Base-by-base conservation (phyloP, 2,113 vertebrate genomes). In the Alosa alosa region DNA sequence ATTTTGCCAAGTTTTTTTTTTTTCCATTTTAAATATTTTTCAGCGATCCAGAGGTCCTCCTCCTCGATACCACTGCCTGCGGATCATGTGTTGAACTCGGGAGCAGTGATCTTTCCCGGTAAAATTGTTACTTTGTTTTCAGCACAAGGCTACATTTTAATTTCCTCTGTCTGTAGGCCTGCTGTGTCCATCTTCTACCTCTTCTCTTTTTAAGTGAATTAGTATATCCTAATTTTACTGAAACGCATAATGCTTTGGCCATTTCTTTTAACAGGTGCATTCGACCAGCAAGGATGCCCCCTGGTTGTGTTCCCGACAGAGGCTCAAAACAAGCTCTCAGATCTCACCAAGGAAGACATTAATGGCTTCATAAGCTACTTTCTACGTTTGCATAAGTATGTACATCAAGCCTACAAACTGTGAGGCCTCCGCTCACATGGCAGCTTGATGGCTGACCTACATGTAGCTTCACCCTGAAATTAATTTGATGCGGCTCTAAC, bases 311-410 rank as follows among this genome's bases (percentile, higher is more conserved):
- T 96, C 81, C 95, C 95, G 0, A 88, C 82, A 0, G 93, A 93
- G 0, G 83, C 84, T 75, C 95, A 94, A 8, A 22, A 4, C 55
- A 93, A 85, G 57, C 90, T 96, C 1, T 84, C 90, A 6, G 89
- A 92, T 0, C 84, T 95, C 84, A 91, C 88, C 88, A 92, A 87
- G 83, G 90, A 90, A 57, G 93, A 96, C 84, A 91, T 95, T 87
- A 92, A 91, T 18, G 90, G 93, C 87, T 95, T 96, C 88, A 92
- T 96, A 31, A 89, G 86, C 20, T 95, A 96, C 92, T 95, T 94
- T 72, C 91, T 91, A 60, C 89, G 86, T 49, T 87, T 84, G 0
- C 92, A 94, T 86, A 94, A 91, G 92, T 95, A 90, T 0, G 91
- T 91, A 39, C 39, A 41, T 15, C 36, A 6, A 39, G 72, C 25